A percentile compares a stretch with the other conserved stretches of the same genome.
These are phyloP conservation scores for Choreutis nemorana DNA, from an alignment of 2,888 invertebrate species.

Conservation along the genomic window DNA sequence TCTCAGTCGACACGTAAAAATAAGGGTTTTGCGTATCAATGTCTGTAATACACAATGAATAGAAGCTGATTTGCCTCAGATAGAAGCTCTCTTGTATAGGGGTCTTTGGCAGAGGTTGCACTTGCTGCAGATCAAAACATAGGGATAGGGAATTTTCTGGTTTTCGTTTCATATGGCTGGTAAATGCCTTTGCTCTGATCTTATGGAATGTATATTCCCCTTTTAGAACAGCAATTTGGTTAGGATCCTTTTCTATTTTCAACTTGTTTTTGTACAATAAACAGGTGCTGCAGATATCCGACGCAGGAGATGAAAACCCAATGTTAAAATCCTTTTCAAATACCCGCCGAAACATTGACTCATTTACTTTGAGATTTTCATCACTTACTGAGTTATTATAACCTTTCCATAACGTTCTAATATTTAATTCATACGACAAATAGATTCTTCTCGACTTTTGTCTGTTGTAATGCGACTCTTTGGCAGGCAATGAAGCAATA, in stretches of 20 bases:
- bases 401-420: conserved; percentile 5
- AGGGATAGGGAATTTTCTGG: conserved; percentile 7
- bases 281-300: conserved; percentile 7
- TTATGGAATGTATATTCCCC: conserved; percentile 6
- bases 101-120: conserved; percentile 5
- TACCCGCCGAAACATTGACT: conserved; percentile 8
- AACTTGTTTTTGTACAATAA: conserved; percentile 5
- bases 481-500: conserved; percentile 7
- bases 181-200: conserved; percentile 8
- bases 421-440: conserved; percentile 3
- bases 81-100: conserved; percentile 7
- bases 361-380: conserved; percentile 7
- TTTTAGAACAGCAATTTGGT: conserved; percentile 6
- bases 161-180: conserved; percentile 6
- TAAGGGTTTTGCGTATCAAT: conserved; percentile 5
- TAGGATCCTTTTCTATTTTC: conserved; percentile 9
- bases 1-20: conserved; percentile 8
- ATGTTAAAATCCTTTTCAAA: conserved; percentile 11
- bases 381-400: conserved; percentile 8
- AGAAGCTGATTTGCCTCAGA: conserved; percentile 4
- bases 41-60: conserved; percentile 7
- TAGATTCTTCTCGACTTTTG: conserved; percentile 7
- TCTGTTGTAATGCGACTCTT: conserved; percentile 8
- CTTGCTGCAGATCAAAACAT: conserved; percentile 4
- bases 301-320: conserved; percentile 9